These are phyloP conservation scores for Nothoprocta pentlandii DNA, from an alignment of 2,113 vertebrate genomes.

Conservation along the genomic window DNA sequence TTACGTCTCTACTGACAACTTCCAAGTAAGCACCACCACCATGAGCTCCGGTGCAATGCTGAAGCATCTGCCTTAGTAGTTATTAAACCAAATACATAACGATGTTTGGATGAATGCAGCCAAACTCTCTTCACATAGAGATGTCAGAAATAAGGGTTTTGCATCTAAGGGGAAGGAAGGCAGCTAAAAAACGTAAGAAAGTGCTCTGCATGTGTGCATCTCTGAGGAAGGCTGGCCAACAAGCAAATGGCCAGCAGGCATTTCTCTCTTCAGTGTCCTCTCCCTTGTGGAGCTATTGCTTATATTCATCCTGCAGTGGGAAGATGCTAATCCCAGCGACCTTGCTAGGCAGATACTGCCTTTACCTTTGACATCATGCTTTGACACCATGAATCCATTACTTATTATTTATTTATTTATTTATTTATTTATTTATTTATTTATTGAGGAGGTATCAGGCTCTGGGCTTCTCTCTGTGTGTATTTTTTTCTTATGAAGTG, in stretches of 20 bases:
- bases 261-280: background rate
- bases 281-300: background rate
- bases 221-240: background rate
- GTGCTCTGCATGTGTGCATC: accelerated
- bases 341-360: background rate
- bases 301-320: background rate
- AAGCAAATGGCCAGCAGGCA: background rate
- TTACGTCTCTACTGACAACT: background rate
- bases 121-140: background rate
- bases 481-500: background rate
- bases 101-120: background rate
- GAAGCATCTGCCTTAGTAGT: background rate
- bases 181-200: background rate
- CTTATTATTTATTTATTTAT: no score
- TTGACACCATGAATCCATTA: accelerated
- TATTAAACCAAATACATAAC: constrained; percentile 35
- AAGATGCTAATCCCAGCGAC: background rate
- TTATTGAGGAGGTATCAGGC: background rate
- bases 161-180: background rate
- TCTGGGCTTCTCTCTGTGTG: background rate
- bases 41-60: accelerated
- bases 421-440: no score
- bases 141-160: background rate
- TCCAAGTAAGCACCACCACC: background rate
- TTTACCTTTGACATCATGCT: background rate